phyloP scores from a whole-genome alignment of 2,888 invertebrate genomes.

The Polydesmus complanatus region DNA sequence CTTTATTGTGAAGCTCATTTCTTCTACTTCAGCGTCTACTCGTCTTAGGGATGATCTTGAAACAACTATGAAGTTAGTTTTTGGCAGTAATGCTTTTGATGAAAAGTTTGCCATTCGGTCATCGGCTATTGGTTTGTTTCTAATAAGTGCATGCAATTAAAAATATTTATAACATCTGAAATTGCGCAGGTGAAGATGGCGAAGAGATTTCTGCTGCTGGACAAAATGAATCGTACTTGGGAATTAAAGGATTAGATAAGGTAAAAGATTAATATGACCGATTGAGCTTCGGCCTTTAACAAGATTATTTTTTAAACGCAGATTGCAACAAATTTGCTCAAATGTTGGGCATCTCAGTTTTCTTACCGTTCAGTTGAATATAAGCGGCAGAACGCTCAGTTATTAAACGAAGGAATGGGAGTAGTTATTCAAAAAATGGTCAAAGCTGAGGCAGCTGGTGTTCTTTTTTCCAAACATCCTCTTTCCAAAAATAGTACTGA shows the following conservation, averaged over 20 bases:
- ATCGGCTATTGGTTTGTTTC: conserved; percentile 16
- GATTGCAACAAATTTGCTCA: conserved; percentile 24
- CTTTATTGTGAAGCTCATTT: not conserved
- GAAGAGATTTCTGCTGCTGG: conserved; percentile 67
- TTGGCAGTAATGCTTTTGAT: no score
- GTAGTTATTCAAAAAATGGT: conserved; percentile 70
- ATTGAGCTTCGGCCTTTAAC: not conserved
- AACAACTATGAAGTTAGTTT: not conserved
- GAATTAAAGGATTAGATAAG: conserved; percentile 39
- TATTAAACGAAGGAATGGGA: conserved; percentile 51
- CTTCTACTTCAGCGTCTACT: not conserved
- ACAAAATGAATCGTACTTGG: conserved; percentile 64
- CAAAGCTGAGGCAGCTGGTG: conserved; percentile 49
- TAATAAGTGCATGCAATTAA: not conserved
- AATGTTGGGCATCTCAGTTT: conserved; percentile 74
- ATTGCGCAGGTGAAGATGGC: conserved; percentile 60
- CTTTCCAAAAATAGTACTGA: conserved; percentile 50
- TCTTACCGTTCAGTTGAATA: conserved; percentile 61
- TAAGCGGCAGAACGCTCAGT: conserved; percentile 57
- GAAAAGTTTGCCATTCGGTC: conserved; percentile 17
- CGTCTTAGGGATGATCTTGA: conserved; percentile 29
- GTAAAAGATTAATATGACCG: conserved; percentile 18
- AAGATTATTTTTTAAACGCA: not conserved
- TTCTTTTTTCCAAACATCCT: conserved; percentile 68
- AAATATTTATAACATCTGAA: conserved; percentile 9